Base-by-base conservation (phyloP, 2,113 vertebrate genomes). In the Lepus europaeus region DNA sequence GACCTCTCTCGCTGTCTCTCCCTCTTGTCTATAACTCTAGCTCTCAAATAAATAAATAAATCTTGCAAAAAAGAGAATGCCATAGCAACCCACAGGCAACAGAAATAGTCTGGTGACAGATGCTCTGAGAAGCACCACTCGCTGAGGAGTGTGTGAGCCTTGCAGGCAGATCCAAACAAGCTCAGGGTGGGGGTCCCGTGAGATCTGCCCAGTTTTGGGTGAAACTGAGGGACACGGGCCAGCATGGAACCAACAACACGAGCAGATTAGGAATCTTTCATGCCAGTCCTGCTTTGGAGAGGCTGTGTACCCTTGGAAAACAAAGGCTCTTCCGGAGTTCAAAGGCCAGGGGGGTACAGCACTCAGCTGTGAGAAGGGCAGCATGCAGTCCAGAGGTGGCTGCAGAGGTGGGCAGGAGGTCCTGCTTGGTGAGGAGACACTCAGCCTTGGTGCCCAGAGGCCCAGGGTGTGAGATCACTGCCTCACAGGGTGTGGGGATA, bases 1-100 rank as follows among this genome's bases (percentile, higher is more conserved):
- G 6, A 45, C 45, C 45, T 45, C 45, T 45, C 45, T 45, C 45
- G 1, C 45, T 7, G 7, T 6, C 45, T 45, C 45, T 45, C 45
- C 45, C 45, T 45, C 45, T 45, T 45, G 45, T 45, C 45, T 45
- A 45, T 45, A 45, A 45, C 45, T 45, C 45, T 45, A 45, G 45
- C 45, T 45, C 45, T 45, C 45, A 45, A 45, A 45, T 45, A 45
- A 45, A 45, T 45, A 45, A 45, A 45, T 45, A 45, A 45, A 45
- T 45, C 45, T 45, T 45, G 45, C 45, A 45, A 45, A 45, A 70
- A n/a, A 63, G 33, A 53, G n/a, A 51, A 93, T 31, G 14, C 74
- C 84, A 95, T 59, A 86, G 92, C 86, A 96, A 96, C 88, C 31
- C 64, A 59, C 45, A 80, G 72, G 51, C 90, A 95, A 89, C 51